Percentiles rank a stretch among this genome's conserved stretches.
phyloP scores from a whole-genome alignment of 2,888 invertebrate species.

The Drosophila dives region DNA sequence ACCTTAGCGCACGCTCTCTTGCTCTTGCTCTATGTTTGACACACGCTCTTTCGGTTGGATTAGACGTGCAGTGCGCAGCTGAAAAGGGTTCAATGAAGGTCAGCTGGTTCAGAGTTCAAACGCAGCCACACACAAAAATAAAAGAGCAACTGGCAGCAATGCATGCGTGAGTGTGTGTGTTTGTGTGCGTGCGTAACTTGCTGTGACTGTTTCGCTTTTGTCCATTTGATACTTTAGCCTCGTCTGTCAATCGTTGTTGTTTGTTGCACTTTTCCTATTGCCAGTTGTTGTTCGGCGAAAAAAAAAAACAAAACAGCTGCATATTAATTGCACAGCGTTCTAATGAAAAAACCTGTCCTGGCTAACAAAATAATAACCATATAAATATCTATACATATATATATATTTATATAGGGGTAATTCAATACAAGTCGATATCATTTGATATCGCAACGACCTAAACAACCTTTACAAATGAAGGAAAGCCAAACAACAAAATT shows the following conservation, averaged over 20 bases:
- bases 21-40: neutral
- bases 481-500: slow-evolving; percentile 2
- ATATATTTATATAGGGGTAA: slow-evolving; percentile 9
- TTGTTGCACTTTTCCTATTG: slow-evolving; percentile 69
- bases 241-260: slow-evolving; percentile 68
- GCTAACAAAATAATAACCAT: slow-evolving; percentile 1
- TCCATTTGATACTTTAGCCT: slow-evolving; percentile 81
- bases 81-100: slow-evolving; percentile 82
- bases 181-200: slow-evolving; percentile 22
- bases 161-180: slow-evolving; percentile 2
- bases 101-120: slow-evolving; percentile 85
- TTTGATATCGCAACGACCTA: slow-evolving; percentile 61
- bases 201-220: slow-evolving; percentile 62
- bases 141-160: slow-evolving; percentile 21
- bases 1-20: neutral
- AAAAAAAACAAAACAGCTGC: slow-evolving; percentile 61
- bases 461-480: slow-evolving; percentile 58
- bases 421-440: slow-evolving; percentile 63
- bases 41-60: neutral
- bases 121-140: neutral
- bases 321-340: slow-evolving; percentile 71
- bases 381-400: neutral
- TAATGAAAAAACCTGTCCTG: slow-evolving; percentile 53
- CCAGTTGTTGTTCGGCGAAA: slow-evolving; percentile 67
- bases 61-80: slow-evolving; percentile 45